Evolutionary conservation across 2,113 vertebrate species (phyloP).

Genomic region (Seriola rivoliana): DNA sequence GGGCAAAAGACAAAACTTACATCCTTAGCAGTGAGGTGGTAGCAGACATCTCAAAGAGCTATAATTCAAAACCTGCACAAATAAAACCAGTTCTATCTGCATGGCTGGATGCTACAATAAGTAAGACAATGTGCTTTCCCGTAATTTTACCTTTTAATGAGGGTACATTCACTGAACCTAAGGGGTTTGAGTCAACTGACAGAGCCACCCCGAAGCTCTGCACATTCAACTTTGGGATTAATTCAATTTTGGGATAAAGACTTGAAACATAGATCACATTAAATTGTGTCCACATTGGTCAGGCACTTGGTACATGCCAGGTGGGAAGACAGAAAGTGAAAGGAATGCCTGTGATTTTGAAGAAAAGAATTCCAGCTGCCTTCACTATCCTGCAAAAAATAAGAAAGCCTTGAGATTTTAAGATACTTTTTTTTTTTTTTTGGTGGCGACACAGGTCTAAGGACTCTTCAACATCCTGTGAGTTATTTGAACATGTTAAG

Average conservation of each 20-base stretch:
- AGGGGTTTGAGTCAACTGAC: neutral
- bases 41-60: neutral
- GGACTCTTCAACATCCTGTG: neutral
- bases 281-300: neutral
- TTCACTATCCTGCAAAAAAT: neutral
- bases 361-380: neutral
- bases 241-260: neutral
- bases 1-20: neutral
- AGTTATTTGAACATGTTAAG: neutral
- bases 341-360: neutral
- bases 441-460: neutral
- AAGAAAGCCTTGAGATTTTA: constrained; percentile 24
- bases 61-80: neutral
- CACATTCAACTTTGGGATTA: neutral
- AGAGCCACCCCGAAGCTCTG: neutral
- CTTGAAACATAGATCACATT: neutral
- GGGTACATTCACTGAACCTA: neutral
- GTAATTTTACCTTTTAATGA: neutral
- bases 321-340: neutral
- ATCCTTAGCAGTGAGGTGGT: neutral
- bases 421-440: neutral
- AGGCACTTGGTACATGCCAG: neutral
- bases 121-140: neutral
- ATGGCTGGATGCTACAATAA: neutral
- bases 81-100: neutral